Evolutionary conservation across 2,113 vertebrate genomes (phyloP).

Genomic region (Nothocercus nigrocapillus): DNA sequence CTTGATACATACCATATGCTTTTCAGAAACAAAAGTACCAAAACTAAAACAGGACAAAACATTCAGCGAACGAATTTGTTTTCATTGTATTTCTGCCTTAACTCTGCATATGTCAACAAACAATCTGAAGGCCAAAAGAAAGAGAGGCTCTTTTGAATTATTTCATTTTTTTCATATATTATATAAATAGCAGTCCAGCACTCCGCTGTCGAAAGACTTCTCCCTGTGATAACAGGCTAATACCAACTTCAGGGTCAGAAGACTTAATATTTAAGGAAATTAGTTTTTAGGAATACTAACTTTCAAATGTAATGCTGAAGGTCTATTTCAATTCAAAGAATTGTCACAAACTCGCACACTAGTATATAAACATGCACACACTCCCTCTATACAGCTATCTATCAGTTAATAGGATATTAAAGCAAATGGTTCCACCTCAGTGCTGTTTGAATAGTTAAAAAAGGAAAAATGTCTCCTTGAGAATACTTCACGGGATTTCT

Average conservation of each 20-base stretch:
- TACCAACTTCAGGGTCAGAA: not conserved
- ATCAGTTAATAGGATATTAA: not conserved
- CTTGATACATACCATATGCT: conserved; percentile 12
- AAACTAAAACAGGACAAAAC: conserved; percentile 15
- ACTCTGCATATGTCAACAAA: not conserved
- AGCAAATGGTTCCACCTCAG: not conserved
- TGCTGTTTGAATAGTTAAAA: not conserved
- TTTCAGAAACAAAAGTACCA: conserved; percentile 6
- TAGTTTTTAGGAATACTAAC: not conserved
- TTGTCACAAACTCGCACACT: not conserved
- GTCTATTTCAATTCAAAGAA: not conserved
- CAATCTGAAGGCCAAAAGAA: not conserved
- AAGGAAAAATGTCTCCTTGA: not conserved
- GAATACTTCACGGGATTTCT: not conserved
- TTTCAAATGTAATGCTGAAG: not conserved
- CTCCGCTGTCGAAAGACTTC: not conserved
- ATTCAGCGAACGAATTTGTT: not conserved
- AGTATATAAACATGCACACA: not conserved
- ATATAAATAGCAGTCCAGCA: not conserved
- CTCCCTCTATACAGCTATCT: not conserved
- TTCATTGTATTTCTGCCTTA: not conserved
- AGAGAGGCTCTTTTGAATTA: not conserved
- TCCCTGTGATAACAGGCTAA: not conserved
- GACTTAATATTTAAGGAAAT: not conserved
- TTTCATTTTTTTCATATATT: not conserved